A percentile compares a stretch with the other conserved stretches of the same genome.
These are phyloP conservation scores for Saccopteryx bilineata DNA, from an alignment of 2,113 vertebrate genomes.

Conservation along the genomic window DNA sequence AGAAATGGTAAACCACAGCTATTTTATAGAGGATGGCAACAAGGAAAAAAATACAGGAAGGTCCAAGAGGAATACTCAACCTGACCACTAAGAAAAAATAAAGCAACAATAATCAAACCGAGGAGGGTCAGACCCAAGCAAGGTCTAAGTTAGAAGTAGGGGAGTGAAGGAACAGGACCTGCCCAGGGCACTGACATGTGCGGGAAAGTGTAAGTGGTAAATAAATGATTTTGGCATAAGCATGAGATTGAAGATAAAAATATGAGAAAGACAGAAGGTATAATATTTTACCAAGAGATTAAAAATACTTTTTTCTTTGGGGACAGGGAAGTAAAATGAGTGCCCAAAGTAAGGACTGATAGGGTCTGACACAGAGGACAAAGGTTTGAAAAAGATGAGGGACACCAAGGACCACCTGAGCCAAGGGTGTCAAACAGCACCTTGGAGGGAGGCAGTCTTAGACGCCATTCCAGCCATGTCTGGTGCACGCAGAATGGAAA, in stretches of 20 bases:
- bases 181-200: not conserved
- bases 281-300: not conserved
- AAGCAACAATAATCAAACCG: not conserved
- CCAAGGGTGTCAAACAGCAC: not conserved
- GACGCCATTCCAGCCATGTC: not conserved
- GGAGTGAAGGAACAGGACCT: not conserved
- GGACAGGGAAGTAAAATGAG: not conserved
- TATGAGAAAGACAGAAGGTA: not conserved
- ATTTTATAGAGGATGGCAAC: not conserved
- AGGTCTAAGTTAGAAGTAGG: not conserved
- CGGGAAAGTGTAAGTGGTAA: not conserved
- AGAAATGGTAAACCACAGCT: not conserved
- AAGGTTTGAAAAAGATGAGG: not conserved
- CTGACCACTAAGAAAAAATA: not conserved
- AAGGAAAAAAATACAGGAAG: not conserved
- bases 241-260: not conserved
- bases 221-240: not conserved
- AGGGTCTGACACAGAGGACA: not conserved
- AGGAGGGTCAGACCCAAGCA: not conserved
- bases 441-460: not conserved
- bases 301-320: not conserved
- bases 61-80: not conserved
- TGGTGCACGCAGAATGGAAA: not conserved
- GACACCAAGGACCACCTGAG: not conserved
- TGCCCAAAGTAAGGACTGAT: not conserved